These are phyloP conservation scores for Lasioglossum albipes DNA, from an alignment of 1,140 invertebrate species.

Conservation along the genomic window DNA sequence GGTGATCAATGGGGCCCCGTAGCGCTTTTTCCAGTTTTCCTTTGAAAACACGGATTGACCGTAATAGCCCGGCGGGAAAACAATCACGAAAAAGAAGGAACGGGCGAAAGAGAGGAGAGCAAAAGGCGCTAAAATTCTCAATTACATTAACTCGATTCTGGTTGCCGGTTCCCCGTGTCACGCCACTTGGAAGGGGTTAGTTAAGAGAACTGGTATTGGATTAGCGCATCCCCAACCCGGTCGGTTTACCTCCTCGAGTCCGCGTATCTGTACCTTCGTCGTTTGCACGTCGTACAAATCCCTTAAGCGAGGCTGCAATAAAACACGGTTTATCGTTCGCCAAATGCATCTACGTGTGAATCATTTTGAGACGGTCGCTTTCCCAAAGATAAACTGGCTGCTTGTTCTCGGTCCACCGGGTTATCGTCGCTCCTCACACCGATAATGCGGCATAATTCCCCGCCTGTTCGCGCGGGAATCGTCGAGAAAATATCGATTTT, in stretches of 20 bases:
- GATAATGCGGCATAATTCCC: conserved; percentile 6
- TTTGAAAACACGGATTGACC: background rate
- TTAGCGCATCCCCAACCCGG: conserved; percentile 65
- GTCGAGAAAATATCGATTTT: too few relatives aligned
- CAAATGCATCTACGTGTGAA: conserved; percentile 51
- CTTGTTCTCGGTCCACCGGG: conserved; percentile 37
- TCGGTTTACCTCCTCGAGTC: conserved; percentile 58
- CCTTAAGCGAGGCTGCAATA: conserved; percentile 69
- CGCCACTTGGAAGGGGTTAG: conserved; percentile 67
- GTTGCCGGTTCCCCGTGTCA: conserved; percentile 63
- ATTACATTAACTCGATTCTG: conserved; percentile 74
- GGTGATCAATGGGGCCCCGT: background rate
- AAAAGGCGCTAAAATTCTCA: conserved; percentile 72
- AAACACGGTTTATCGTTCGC: conserved; percentile 72
- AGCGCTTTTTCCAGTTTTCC: conserved; percentile 16
- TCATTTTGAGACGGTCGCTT: conserved; percentile 33
- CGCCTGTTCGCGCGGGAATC: background rate
- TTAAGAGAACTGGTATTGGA: conserved; percentile 74
- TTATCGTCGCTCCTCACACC: background rate
- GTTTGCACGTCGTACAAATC: conserved; percentile 73
- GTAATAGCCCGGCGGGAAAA: conserved; percentile 16
- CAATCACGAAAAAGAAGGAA: conserved; percentile 29
- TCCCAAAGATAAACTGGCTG: conserved; percentile 38
- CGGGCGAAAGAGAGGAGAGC: conserved; percentile 28
- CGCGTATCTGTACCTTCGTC: conserved; percentile 59